Conservation (phyloP, 2,888 invertebrate species). For the Plagodis pulveraria region DNA sequence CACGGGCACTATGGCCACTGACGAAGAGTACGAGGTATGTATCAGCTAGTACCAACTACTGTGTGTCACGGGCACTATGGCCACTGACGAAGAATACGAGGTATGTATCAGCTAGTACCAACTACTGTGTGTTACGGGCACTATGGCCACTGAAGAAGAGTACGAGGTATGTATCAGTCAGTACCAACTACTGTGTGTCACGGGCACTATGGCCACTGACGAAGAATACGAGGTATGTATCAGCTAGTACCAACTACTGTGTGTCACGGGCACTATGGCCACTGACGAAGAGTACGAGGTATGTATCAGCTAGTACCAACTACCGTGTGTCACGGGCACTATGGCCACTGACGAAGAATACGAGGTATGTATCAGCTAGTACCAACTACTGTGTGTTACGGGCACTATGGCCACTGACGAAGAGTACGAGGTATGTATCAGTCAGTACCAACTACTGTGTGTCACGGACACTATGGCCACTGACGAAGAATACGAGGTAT, state of each 20-base stretch:
- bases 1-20: neutral
- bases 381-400: no score
- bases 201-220: neutral
- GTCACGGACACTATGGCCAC: no score
- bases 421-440: no score
- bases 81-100: neutral
- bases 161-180: neutral
- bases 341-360: no score
- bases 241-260: conserved; percentile 94
- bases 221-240: conserved; percentile 84
- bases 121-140: neutral
- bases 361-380: no score
- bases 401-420: no score
- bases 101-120: neutral
- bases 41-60: neutral
- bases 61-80: neutral
- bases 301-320: conserved; percentile 15
- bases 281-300: conserved; percentile 91
- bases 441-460: no score
- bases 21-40: neutral
- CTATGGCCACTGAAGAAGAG: neutral
- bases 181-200: neutral
- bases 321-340: neutral
- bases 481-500: no score
- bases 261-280: conserved; percentile 89